Evolutionary conservation across 2,888 invertebrate species (phyloP), one percentile per base, ranked within the genome.

Genomic region (Xylophagus ater): DNA sequence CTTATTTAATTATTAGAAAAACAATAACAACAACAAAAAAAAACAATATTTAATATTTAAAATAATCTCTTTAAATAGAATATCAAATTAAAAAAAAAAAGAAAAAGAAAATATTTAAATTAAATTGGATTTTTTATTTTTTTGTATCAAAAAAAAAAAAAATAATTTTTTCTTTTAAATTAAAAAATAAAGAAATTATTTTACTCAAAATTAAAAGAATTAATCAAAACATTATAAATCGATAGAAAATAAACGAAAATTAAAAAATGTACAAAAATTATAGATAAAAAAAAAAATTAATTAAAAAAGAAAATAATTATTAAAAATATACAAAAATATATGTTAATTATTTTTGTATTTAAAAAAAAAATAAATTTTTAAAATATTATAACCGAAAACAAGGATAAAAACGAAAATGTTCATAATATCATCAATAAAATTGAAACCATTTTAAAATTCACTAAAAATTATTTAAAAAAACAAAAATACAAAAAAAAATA

Each of bases 41-140:
- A 26, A 19, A 32, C 19, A 23, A 28, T 29, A 29, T 15, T 30
- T 9, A 13, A n/a, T 15, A 17, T 20, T 37, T 19, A 30, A 36
- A 21, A 23, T 24, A 26, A 37, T 13, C 30, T 29, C 21, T 28
- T 26, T 9, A 20, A 19, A 36, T n/a, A 21, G 14, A 24, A 25
- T 25, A 29, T 30, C 28, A 29, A 21, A 30, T 30, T 30, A 5
- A 35, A 26, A 28, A 25, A 35, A 28, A 35, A 25, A 19, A 20
- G n/a, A 35, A n/a, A n/a, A n/a, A n/a, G n/a, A n/a, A n/a, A n/a
- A n/a, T n/a, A n/a, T n/a, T n/a, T n/a, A n/a, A n/a, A n/a, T n/a
- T n/a, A n/a, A n/a, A n/a, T n/a, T n/a, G n/a, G n/a, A n/a, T n/a
- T n/a, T n/a, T n/a, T n/a, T n/a, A n/a, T n/a, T n/a, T n/a, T n/a